Percentiles rank a stretch among this genome's conserved stretches.
phyloP scores from a whole-genome alignment of 2,113 vertebrate genomes.

The Pontoporia blainvillei region DNA sequence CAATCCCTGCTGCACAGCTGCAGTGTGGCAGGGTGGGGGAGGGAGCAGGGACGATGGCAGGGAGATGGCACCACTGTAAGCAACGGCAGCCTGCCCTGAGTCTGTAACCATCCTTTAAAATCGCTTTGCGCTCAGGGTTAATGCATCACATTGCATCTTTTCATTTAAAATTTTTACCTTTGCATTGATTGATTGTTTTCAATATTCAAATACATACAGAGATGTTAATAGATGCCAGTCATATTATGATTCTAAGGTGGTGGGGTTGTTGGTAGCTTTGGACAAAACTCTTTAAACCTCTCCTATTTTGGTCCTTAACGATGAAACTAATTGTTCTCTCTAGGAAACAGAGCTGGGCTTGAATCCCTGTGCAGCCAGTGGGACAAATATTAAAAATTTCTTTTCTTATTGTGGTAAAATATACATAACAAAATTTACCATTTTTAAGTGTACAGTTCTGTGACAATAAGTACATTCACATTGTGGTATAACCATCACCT shows the following conservation, averaged over 20 bases:
- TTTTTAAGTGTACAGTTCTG: neutral
- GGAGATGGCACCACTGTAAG: neutral
- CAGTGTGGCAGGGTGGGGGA: neutral
- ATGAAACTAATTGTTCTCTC: neutral
- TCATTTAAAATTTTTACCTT: neutral
- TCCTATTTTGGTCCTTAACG: neutral
- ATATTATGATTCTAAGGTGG: neutral
- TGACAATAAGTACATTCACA: neutral
- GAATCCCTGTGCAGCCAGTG: neutral
- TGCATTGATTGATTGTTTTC: neutral
- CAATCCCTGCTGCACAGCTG: constrained; percentile 29
- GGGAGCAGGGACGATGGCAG: neutral
- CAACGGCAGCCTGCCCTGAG: neutral
- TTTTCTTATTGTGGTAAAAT: neutral
- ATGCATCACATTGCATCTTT: neutral
- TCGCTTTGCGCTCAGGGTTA: neutral
- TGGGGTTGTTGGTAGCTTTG: neutral
- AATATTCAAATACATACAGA: neutral
- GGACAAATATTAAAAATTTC: neutral
- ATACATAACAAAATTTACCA: neutral
- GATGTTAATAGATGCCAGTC: neutral
- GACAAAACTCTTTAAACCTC: neutral
- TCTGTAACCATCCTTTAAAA: neutral
- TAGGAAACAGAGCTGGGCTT: neutral
- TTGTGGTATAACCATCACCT: neutral